Percentiles rank a stretch among this genome's conserved stretches.
Conservation (phyloP, 2,113 vertebrate species). For the rat (Rattus norvegicus) region GRCr8 NC_086020.1:187017501-187018000, state of each 20-base stretch:
- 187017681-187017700: conserved; percentile 75
- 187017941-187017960: conserved; percentile 48
- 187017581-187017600: conserved; percentile 46
- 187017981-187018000: conserved; percentile 67
- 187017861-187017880: conserved; percentile 45
- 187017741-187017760: conserved; percentile 71
- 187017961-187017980: conserved; percentile 36
- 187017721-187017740: conserved; percentile 64
- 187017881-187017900: conserved; percentile 53
- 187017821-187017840: conserved; percentile 68
- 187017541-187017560: conserved; percentile 87
- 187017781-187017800: conserved; percentile 72
- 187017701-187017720: conserved; percentile 76
- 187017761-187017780: conserved; percentile 72
- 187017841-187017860: conserved; percentile 63
- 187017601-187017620: conserved; percentile 78
- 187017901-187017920: background rate
- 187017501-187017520: conserved; percentile 89
- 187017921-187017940: conserved; percentile 42
- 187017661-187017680: conserved; percentile 70
- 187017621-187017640: conserved; percentile 68
- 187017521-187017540: conserved; percentile 95
- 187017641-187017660: conserved; percentile 74
- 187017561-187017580: conserved; percentile 28
- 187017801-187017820: conserved; percentile 49